Evolutionary conservation across 2,888 invertebrate species (phyloP).

Genomic region (Rhagonycha lutea): DNA sequence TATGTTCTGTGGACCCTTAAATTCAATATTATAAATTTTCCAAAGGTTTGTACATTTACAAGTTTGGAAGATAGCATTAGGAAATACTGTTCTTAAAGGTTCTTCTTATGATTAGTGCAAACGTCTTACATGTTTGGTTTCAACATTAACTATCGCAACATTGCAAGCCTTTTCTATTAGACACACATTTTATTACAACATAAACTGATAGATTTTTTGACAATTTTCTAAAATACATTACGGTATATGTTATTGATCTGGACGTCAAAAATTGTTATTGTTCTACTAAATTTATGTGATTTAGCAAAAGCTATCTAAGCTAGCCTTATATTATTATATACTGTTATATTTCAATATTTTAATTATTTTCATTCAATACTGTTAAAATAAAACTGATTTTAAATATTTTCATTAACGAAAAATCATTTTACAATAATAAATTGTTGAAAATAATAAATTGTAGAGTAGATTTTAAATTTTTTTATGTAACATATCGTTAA

Average conservation of each 20-base stretch:
- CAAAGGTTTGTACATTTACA: constrained; percentile 4
- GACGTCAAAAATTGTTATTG: not conserved
- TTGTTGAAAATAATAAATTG: not conserved
- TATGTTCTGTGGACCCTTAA: constrained; percentile 2
- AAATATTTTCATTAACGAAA: not conserved
- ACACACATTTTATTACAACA: not conserved
- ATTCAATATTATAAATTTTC: not conserved
- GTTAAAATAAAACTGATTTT: not conserved
- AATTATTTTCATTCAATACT: not conserved
- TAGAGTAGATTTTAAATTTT: not conserved
- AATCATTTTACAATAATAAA: not conserved
- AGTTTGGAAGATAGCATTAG: not conserved
- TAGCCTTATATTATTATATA: not conserved
- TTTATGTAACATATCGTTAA: not conserved
- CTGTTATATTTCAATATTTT: not conserved
- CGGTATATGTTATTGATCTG: not conserved
- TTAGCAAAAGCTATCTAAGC: not conserved
- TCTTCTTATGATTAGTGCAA: not conserved
- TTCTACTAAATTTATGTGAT: not conserved
- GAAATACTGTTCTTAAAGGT: not conserved
- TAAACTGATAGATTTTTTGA: not conserved
- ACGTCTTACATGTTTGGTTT: not conserved
- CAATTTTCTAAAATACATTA: not conserved
- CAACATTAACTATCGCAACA: not conserved
- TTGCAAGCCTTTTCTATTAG: not conserved